phyloP scores from a whole-genome alignment of 2,113 vertebrate species.

The Hystrix brachyura region DNA sequence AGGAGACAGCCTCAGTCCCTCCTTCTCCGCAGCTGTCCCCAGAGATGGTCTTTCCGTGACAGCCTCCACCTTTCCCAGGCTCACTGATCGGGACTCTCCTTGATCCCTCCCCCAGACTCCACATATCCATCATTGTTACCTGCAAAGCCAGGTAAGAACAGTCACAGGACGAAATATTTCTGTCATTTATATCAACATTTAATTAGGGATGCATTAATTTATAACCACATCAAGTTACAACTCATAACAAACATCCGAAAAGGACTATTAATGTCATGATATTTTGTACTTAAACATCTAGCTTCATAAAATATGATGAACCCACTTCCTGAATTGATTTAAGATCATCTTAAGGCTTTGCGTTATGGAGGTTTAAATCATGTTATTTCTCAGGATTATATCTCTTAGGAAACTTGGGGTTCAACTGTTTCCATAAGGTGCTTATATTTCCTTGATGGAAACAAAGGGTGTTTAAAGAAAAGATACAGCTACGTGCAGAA shows the following conservation, averaged over 20 bases:
- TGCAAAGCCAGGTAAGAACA: background rate
- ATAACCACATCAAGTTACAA: constrained; percentile 6
- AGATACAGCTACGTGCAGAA: background rate
- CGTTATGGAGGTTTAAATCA: background rate
- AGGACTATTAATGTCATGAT: constrained; percentile 17
- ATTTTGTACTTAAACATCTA: constrained; percentile 49
- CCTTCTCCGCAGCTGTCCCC: background rate
- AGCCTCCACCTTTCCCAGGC: background rate
- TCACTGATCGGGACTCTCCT: background rate
- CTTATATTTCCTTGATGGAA: constrained; percentile 41
- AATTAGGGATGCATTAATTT: background rate
- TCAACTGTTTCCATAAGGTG: background rate
- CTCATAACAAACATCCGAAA: constrained; percentile 43
- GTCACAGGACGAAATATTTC: background rate
- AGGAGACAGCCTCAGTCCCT: background rate
- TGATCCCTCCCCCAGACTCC: background rate
- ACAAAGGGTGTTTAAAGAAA: constrained; percentile 67
- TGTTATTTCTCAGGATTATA: constrained; percentile 44
- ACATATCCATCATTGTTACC: background rate
- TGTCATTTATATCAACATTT: constrained; percentile 26
- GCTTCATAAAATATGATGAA: constrained; percentile 50
- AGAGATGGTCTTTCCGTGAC: background rate
- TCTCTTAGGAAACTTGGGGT: constrained; percentile 5
- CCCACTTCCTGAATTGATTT: background rate
- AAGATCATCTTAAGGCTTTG: constrained; percentile 24